Conservation (phyloP, 2,888 invertebrate species). For the Thera britannica region DNA sequence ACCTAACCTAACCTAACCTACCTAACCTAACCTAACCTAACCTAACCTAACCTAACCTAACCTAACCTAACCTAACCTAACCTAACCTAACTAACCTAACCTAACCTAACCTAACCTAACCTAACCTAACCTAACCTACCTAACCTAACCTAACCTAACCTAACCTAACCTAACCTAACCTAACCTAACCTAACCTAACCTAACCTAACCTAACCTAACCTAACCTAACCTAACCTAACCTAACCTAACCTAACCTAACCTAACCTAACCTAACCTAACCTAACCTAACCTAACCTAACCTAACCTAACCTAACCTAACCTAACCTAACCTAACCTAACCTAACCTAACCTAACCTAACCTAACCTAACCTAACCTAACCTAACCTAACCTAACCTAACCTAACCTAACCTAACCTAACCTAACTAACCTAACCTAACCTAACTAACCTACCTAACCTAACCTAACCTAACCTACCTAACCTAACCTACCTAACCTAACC, state of each 20-base stretch:
- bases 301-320: no score
- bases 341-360: conserved; percentile 41
- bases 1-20: conserved; percentile 40
- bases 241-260: conserved; percentile 43
- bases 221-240: conserved; percentile 42
- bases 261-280: conserved; percentile 45
- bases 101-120: conserved; percentile 24
- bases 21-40: conserved; percentile 38
- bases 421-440: conserved; percentile 6
- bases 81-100: conserved; percentile 13
- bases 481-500: conserved; percentile 27
- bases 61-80: conserved; percentile 29
- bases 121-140: no score
- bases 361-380: conserved; percentile 35
- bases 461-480: no score
- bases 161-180: conserved; percentile 23
- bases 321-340: conserved; percentile 41
- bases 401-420: conserved; percentile 2
- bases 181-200: conserved; percentile 38
- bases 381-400: no score
- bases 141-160: conserved; percentile 23
- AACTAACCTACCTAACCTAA: conserved; percentile 6
- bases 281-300: conserved; percentile 27
- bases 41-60: conserved; percentile 38
- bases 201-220: conserved; percentile 43